These are phyloP conservation scores for Eupithecia tripunctaria DNA, from an alignment of 2,888 invertebrate genomes.

Conservation along the genomic window DNA sequence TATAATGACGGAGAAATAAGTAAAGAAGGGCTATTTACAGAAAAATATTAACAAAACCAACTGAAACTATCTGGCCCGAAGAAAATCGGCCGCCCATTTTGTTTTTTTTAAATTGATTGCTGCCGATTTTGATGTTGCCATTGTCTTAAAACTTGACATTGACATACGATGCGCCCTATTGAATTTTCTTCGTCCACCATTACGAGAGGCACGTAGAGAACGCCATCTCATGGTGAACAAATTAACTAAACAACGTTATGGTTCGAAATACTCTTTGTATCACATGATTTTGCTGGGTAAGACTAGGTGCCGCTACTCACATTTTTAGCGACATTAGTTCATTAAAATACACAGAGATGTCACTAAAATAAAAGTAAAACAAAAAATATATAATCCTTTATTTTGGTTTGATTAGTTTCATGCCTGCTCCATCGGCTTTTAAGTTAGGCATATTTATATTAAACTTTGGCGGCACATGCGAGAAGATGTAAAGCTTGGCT, in stretches of 20 bases:
- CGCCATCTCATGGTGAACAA: not conserved
- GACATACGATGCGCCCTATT: not conserved
- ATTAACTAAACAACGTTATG: not conserved
- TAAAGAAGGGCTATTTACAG: constrained; percentile 50
- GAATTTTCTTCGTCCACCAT: not conserved
- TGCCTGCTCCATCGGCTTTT: not conserved
- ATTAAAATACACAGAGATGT: not conserved
- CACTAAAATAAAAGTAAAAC: not conserved
- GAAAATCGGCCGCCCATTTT: constrained; percentile 70
- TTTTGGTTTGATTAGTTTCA: not conserved
- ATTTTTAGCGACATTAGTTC: not conserved
- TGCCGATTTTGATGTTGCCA: constrained; percentile 9
- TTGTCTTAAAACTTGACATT: not conserved
- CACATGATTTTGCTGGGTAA: not conserved
- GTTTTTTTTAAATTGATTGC: constrained; percentile 52
- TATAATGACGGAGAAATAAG: constrained; percentile 46
- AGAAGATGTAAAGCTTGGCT: constrained; percentile 62
- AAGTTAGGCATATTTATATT: constrained; percentile 3
- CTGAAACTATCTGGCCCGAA: constrained; percentile 49
- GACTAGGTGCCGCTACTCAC: constrained; percentile 6
- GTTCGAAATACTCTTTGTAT: not conserved
- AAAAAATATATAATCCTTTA: not conserved
- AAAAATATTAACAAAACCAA: constrained; percentile 61
- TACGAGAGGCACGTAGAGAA: not conserved
- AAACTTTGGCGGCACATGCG: constrained; percentile 29